Percentiles rank a stretch among this genome's conserved stretches.
These are phyloP conservation scores for Progne subis DNA, from an alignment of 2,113 vertebrate genomes.

Conservation along the genomic window DNA sequence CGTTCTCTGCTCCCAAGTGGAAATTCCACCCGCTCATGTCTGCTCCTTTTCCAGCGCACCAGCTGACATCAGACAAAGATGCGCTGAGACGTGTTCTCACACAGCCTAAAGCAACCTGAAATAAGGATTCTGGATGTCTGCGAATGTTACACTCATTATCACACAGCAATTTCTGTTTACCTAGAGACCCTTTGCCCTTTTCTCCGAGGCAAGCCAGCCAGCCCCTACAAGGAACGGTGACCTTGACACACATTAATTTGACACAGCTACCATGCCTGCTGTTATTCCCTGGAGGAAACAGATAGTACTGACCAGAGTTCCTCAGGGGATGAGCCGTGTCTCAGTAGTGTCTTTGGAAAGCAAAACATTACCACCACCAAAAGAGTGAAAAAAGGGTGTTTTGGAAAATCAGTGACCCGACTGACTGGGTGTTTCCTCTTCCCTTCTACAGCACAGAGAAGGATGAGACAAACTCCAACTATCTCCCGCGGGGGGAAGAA, in stretches of 20 bases:
- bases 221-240: background rate
- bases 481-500: background rate
- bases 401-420: background rate
- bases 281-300: background rate
- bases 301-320: background rate
- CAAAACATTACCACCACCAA: background rate
- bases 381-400: background rate
- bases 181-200: background rate
- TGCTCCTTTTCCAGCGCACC: background rate
- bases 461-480: background rate
- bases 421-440: background rate
- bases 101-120: background rate
- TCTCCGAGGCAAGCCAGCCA: background rate
- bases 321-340: background rate
- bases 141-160: background rate
- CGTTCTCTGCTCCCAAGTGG: fast-evolving
- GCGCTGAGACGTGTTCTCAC: background rate
- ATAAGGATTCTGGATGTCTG: background rate
- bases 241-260: background rate
- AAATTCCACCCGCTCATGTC: background rate
- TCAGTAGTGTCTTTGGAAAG: background rate
- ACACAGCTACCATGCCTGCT: background rate
- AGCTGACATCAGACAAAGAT: background rate
- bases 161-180: background rate
- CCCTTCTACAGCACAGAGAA: background rate